Percentiles rank a stretch among this genome's conserved stretches.
Evolutionary conservation across 2,888 invertebrate genomes (phyloP).

Genomic region (Carpatolechia fugitivella): DNA sequence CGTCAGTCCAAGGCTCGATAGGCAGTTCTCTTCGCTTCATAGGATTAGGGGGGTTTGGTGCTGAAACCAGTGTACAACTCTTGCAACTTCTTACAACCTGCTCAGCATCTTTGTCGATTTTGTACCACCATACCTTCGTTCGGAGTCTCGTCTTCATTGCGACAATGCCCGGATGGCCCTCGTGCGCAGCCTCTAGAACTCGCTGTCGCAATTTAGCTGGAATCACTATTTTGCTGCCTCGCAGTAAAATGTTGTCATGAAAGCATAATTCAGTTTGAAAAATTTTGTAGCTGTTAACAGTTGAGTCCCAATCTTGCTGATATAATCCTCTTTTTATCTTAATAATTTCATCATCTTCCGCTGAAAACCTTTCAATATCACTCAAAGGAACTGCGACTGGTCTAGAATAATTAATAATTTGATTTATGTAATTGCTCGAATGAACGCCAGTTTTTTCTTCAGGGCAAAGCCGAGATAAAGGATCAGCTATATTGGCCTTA

Average conservation of each 20-base stretch:
- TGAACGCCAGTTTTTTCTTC: too few relatives aligned
- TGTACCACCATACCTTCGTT: constrained; percentile 29
- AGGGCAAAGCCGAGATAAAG: constrained; percentile 18
- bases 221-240: constrained; percentile 25
- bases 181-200: constrained; percentile 28
- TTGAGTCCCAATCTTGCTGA: neutral
- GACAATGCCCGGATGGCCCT: too few relatives aligned
- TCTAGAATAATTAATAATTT: neutral
- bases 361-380: neutral
- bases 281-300: neutral
- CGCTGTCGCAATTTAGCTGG: constrained; percentile 18
- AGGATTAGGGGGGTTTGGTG: constrained; percentile 17
- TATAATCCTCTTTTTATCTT: neutral
- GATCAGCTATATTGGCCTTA: constrained; percentile 33
- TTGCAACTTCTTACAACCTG: constrained; percentile 16
- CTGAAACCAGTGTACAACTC: too few relatives aligned
- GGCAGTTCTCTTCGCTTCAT: constrained; percentile 20
- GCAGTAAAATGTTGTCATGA: constrained; percentile 16
- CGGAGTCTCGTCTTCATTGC: constrained; percentile 25
- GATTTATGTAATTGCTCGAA: neutral
- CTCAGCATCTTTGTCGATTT: constrained; percentile 24
- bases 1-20: constrained; percentile 20
- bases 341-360: neutral
- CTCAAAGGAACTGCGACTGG: neutral
- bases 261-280: neutral